Conservation (phyloP, 2,888 invertebrate species). For the Leucophenga montana region DNA sequence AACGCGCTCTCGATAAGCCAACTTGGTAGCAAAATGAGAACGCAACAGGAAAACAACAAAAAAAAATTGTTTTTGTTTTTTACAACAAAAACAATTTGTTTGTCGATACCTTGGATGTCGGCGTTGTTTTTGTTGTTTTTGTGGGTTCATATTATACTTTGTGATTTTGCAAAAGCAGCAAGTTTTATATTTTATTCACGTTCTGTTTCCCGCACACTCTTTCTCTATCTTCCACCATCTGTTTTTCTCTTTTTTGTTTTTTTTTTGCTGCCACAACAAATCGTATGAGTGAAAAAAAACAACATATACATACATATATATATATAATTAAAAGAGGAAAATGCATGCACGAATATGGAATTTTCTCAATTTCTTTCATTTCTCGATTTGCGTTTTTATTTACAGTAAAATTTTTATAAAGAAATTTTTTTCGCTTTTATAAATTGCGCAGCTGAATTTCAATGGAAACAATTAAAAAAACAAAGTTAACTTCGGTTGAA, state of each 20-base stretch:
- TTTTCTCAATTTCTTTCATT: not conserved
- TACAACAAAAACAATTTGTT: too few relatives aligned
- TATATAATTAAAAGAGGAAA: not conserved
- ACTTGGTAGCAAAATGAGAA: slow-evolving; percentile 7
- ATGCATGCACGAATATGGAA: slow-evolving; percentile 2
- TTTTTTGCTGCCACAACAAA: too few relatives aligned
- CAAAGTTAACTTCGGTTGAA: not conserved
- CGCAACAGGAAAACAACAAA: not conserved
- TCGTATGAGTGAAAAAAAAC: too few relatives aligned
- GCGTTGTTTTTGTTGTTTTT: too few relatives aligned
- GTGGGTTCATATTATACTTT: not conserved
- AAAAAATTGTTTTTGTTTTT: too few relatives aligned
- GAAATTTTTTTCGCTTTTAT: not conserved
- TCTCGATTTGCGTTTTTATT: not conserved
- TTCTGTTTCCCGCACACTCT: not conserved
- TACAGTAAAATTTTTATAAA: not conserved
- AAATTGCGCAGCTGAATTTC: slow-evolving; percentile 18
- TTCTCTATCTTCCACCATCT: too few relatives aligned
- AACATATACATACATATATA: not conserved
- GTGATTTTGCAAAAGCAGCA: not conserved
- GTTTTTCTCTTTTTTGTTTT: too few relatives aligned
- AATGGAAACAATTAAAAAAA: slow-evolving; percentile 21
- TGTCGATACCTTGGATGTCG: too few relatives aligned
- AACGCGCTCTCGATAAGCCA: slow-evolving; percentile 1
- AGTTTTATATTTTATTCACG: not conserved